A percentile compares a stretch with the other conserved stretches of the same genome.
Conservation (phyloP, 2,113 vertebrate genomes). For the Perca schrenkii region DNA sequence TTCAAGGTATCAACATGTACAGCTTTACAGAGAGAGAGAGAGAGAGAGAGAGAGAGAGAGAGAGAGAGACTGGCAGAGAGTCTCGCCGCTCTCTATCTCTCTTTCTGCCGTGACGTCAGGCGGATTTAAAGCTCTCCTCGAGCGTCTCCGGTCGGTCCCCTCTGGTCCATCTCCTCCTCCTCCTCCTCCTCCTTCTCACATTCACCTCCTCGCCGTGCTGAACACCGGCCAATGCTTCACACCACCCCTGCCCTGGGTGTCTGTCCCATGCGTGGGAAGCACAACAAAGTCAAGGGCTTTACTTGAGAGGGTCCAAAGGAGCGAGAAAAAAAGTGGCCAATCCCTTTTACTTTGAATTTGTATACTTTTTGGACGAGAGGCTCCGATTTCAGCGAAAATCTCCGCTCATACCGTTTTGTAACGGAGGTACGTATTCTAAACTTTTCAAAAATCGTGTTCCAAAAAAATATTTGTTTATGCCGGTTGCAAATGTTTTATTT, state of each 20-base stretch:
- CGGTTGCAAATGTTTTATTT: not conserved
- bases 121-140: slow-evolving; percentile 73
- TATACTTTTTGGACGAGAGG: not conserved
- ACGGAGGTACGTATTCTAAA: slow-evolving; percentile 57
- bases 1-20: not conserved
- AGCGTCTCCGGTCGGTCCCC: slow-evolving; percentile 52
- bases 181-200: slow-evolving; percentile 24
- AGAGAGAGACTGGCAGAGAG: not conserved
- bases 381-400: slow-evolving; percentile 24
- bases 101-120: slow-evolving; percentile 71
- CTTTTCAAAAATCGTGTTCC: not conserved
- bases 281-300: slow-evolving; percentile 65
- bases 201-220: slow-evolving; percentile 53
- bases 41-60: not conserved
- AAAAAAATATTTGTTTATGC: not conserved
- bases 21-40: not conserved
- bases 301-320: slow-evolving; percentile 50
- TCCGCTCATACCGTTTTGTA: slow-evolving; percentile 43
- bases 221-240: slow-evolving; percentile 70
- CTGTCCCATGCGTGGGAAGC: slow-evolving; percentile 72
- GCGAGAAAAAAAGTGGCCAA: not conserved
- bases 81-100: slow-evolving; percentile 25
- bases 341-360: not conserved
- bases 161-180: slow-evolving; percentile 14
- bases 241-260: slow-evolving; percentile 54